phyloP scores from a whole-genome alignment of 2,888 invertebrate genomes.

The Xylophagus ater region DNA sequence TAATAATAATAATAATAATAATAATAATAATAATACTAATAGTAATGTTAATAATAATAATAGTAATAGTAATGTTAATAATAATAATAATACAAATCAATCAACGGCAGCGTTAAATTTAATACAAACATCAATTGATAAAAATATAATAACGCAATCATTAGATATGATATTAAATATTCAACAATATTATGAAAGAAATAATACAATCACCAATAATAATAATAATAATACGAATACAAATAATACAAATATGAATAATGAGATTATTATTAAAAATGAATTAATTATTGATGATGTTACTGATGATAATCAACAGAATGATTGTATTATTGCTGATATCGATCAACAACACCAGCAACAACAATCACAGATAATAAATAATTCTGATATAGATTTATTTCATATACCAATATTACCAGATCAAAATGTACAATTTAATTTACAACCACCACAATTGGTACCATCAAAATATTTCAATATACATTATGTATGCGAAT shows the following conservation, averaged over 20 bases:
- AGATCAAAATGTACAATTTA: conserved; percentile 60
- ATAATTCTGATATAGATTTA: too few relatives aligned
- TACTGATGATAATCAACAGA: conserved; percentile 16
- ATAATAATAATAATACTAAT: conserved; percentile 9
- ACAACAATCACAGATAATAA: conserved; percentile 26
- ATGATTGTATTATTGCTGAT: conserved; percentile 16
- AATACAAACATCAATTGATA: conserved; percentile 50
- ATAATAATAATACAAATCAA: too few relatives aligned
- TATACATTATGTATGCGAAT: conserved; percentile 91
- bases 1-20: conserved; percentile 11
- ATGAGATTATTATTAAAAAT: conserved; percentile 26
- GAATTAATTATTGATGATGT: conserved; percentile 31
- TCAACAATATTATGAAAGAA: conserved; percentile 32
- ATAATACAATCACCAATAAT: too few relatives aligned
- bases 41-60: not conserved
- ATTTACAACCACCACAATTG: conserved; percentile 63
- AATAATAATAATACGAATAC: conserved; percentile 8
- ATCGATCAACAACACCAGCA: conserved; percentile 18
- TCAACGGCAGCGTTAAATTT: conserved; percentile 39
- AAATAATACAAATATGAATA: too few relatives aligned
- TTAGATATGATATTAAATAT: conserved; percentile 48
- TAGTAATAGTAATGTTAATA: too few relatives aligned
- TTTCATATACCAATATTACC: conserved; percentile 53
- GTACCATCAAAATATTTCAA: conserved; percentile 85
- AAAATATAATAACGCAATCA: conserved; percentile 56